Percentiles rank a stretch among this genome's conserved stretches.
phyloP scores from a whole-genome alignment of 1,140 invertebrate genomes.

The Cotesia typhae region DNA sequence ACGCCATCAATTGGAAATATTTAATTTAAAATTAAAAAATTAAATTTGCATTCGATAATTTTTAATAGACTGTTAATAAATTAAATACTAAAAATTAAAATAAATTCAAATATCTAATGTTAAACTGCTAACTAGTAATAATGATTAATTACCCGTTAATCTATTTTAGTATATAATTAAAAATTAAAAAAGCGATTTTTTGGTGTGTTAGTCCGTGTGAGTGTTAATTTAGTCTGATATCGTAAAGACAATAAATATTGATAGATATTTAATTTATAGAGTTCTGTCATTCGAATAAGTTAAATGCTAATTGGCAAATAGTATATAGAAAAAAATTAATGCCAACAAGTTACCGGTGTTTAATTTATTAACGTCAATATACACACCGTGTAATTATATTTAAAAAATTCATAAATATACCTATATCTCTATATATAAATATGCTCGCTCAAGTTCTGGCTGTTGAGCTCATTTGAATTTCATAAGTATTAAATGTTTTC shows the following conservation, averaged over 20 bases:
- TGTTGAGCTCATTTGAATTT: constrained; percentile 14
- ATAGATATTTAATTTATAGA: constrained; percentile 20
- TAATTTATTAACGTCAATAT: constrained; percentile 4
- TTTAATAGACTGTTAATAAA: too few relatives aligned
- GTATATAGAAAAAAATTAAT: constrained; percentile 15
- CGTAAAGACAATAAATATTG: constrained; percentile 5
- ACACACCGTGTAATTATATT: neutral
- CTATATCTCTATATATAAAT: constrained; percentile 8
- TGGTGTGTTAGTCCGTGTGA: neutral
- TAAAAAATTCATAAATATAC: neutral
- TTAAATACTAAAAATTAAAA: too few relatives aligned
- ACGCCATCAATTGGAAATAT: too few relatives aligned
- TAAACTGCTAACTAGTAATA: too few relatives aligned
- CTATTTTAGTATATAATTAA: too few relatives aligned
- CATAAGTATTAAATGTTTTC: constrained; percentile 22
- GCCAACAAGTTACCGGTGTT: constrained; percentile 1
- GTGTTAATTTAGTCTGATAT: neutral
- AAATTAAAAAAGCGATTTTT: too few relatives aligned
- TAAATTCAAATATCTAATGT: too few relatives aligned
- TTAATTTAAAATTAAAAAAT: too few relatives aligned
- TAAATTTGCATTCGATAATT: too few relatives aligned
- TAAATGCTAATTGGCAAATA: constrained; percentile 32
- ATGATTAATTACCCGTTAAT: too few relatives aligned
- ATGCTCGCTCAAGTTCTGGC: neutral
- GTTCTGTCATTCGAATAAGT: constrained; percentile 17